Conservation (phyloP, 2,113 vertebrate species). For the Pomatostomus ruficeps region DNA sequence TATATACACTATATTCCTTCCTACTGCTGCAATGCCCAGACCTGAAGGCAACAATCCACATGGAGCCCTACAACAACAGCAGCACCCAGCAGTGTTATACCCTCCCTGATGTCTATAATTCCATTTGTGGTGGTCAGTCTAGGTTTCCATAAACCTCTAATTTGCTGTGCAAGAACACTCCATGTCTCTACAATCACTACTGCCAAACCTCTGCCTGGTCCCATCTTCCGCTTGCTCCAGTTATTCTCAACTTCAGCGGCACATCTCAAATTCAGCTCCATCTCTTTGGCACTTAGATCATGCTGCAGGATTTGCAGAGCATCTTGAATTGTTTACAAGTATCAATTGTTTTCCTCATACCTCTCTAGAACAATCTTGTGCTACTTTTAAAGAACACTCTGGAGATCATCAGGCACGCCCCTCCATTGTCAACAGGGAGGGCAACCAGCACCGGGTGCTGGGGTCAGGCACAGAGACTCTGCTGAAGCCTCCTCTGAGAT, state of each 20-base stretch:
- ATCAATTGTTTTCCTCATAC: neutral
- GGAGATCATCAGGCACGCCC: neutral
- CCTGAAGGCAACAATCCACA: neutral
- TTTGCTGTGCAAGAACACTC: neutral
- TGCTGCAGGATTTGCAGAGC: neutral
- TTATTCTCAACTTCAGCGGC: neutral
- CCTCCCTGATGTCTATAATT: fast-evolving
- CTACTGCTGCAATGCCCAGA: neutral
- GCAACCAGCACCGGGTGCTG: fast-evolving
- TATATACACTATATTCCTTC: neutral
- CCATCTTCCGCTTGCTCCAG: neutral
- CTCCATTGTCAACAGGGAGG: neutral
- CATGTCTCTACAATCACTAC: neutral
- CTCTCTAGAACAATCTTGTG: neutral
- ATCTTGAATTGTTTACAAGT: neutral
- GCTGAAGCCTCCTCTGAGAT: neutral
- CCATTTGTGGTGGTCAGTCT: neutral
- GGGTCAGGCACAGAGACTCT: neutral
- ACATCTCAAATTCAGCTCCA: neutral
- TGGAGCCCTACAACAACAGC: neutral
- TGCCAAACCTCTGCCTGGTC: neutral
- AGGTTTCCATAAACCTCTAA: neutral
- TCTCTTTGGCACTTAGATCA: neutral
- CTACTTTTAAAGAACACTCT: neutral
- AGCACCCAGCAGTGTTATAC: neutral